Evolutionary conservation across 2,113 vertebrate species (phyloP).

Genomic region (Platysternon megacephalum): DNA sequence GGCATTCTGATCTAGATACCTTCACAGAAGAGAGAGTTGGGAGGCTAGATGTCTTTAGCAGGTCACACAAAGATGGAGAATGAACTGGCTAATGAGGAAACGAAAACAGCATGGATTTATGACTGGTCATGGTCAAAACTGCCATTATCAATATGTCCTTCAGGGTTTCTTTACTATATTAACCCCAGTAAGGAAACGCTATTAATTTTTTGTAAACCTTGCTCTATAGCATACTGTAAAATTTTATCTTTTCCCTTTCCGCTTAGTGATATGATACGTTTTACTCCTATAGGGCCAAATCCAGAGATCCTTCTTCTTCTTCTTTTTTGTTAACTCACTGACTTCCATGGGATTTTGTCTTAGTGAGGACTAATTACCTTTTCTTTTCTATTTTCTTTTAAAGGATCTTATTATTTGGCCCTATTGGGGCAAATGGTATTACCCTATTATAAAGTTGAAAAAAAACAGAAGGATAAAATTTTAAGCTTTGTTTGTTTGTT

Average conservation of each 20-base stretch:
- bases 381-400: too few species aligned
- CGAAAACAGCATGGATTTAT: background rate
- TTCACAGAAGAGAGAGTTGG: background rate
- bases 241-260: background rate
- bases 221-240: background rate
- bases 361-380: background rate
- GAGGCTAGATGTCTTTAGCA: background rate
- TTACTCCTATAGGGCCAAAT: background rate
- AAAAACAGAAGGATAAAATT: background rate
- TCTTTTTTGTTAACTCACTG: background rate
- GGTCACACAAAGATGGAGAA: background rate
- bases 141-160: background rate
- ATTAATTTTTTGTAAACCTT: background rate
- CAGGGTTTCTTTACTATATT: background rate
- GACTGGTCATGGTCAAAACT: background rate
- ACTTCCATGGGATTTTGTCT: background rate
- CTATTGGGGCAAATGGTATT: background rate
- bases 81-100: background rate
- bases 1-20: background rate
- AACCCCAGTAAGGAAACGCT: background rate
- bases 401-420: background rate
- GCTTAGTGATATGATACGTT: accelerated
- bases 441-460: background rate
- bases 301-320: accelerated
- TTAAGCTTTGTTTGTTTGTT: background rate